Percentiles rank a stretch among this genome's conserved stretches.
phyloP scores from a whole-genome alignment of 2,797 vertebrate species.

The Typhlichthys eigenmanni region DNA sequence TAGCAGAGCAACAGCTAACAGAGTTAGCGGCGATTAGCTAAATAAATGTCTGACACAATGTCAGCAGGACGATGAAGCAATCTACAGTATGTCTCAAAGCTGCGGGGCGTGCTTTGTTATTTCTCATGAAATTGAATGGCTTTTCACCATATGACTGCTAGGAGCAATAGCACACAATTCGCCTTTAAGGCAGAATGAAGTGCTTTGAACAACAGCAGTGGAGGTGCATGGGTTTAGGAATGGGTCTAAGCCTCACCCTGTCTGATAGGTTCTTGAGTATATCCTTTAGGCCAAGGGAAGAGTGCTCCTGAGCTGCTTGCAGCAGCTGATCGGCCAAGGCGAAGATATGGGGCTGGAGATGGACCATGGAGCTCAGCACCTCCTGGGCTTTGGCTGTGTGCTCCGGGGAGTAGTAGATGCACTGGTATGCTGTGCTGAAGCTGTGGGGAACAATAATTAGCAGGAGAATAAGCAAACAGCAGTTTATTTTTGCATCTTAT shows the following conservation, averaged over 20 bases:
- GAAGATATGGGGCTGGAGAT: slow-evolving; percentile 91
- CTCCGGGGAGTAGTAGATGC: slow-evolving; percentile 98
- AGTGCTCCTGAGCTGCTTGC: slow-evolving; percentile 88
- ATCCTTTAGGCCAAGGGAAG: slow-evolving; percentile 85
- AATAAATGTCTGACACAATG: too few species aligned
- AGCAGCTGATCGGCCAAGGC: slow-evolving; percentile 90
- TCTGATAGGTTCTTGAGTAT: slow-evolving; percentile 94
- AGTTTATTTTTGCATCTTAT: too few species aligned
- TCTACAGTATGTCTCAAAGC: too few species aligned
- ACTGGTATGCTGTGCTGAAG: slow-evolving; percentile 95
- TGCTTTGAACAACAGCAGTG: slow-evolving; percentile 13
- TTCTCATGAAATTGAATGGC: too few species aligned
- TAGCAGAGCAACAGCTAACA: too few species aligned
- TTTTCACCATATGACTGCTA: too few species aligned
- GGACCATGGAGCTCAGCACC: slow-evolving; percentile 90
- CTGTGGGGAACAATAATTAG: slow-evolving; percentile 31
- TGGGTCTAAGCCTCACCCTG: slow-evolving; percentile 82
- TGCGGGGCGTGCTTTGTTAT: too few species aligned
- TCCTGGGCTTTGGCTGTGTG: slow-evolving; percentile 96
- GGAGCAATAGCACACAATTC: too few species aligned
- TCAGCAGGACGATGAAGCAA: too few species aligned
- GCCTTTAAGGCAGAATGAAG: slow-evolving; percentile 2
- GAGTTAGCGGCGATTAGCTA: too few species aligned
- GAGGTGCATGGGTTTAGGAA: slow-evolving; percentile 1
- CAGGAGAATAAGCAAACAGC: too few species aligned